Evolutionary conservation across 2,113 vertebrate species (phyloP), one percentile per base, ranked within the genome.

Genomic region (Blennius ocellaris): DNA sequence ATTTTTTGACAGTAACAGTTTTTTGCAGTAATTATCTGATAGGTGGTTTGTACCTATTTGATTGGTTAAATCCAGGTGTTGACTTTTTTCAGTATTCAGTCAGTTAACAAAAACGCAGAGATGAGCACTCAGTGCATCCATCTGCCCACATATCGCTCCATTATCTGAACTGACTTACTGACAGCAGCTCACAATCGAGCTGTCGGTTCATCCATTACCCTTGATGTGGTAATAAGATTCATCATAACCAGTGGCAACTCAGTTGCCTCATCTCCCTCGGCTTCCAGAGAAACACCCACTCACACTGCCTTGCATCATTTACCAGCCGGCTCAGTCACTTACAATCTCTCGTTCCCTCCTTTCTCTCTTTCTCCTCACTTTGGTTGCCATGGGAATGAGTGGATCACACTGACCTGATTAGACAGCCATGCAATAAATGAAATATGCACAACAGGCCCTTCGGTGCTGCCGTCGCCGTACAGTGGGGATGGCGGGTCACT

Each of bases 341-440:
- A 41, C 14, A 38, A 51, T 71, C 53, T 61, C 73, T 41, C 58
- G 61, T 57, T 56, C 43, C 50, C 55, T 45, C 50, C 55, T 54
- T 50, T 41, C 14, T 43, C 4, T 54, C 50, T 81, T 47, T 60
- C 48, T 44, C 54, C 69, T 82, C 81, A 72, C 73, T 80, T 75
- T 43, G 45, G 91, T 91, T 91, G 73, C 90, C 82, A 90, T 90
- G 89, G 90, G 83, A 90, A 91, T 84, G 83, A 78, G 82, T 51
- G 45, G 82, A 83, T 89, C 83, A 87, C 74, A 63, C 86, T 91
- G 91, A 91, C 91, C 90, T 89, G 90, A 92, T 91, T 92, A 92
- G 80, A 90, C 75, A 83, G 82, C 80, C 81, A 76, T 80, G 89
- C 80, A 70, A 67, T 73, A 83, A 83, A 84, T 86, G 89, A 92